A percentile compares a stretch with the other conserved stretches of the same genome.
Conservation (phyloP, 2,888 invertebrate species). For the Erebia aethiops region DNA sequence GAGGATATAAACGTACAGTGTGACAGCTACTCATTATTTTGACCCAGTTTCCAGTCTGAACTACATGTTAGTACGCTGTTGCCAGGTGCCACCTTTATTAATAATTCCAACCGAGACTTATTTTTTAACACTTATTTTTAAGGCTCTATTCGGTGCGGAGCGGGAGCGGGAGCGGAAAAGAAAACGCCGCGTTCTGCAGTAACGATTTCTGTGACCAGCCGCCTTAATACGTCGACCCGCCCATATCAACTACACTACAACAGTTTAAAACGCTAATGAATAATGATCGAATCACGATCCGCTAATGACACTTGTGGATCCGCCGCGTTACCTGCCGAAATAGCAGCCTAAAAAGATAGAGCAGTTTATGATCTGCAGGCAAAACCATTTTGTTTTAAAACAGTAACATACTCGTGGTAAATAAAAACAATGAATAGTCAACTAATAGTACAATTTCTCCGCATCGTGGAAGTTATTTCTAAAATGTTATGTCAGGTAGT, state of each 20-base stretch:
- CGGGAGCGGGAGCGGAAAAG: no score
- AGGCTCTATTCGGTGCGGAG: no score
- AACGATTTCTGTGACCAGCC: no score
- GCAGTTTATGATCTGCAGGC: background rate
- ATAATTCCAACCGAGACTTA: background rate
- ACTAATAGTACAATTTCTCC: background rate
- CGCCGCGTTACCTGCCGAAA: no score
- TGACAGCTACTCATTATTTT: background rate
- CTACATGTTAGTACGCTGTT: constrained; percentile 1
- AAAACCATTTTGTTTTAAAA: background rate
- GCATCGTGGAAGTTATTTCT: background rate
- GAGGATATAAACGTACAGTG: background rate
- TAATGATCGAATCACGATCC: no score
- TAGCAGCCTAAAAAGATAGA: background rate
- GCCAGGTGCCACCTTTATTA: background rate
- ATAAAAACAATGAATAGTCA: background rate
- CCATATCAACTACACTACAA: no score
- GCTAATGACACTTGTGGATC: no score
- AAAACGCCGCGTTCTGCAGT: no score
- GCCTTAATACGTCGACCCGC: no score
- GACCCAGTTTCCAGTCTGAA: constrained; percentile 6
- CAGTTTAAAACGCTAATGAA: no score
- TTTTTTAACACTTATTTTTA: no score
- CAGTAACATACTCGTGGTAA: no score
- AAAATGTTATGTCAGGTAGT: background rate